Conservation (phyloP, 2,888 invertebrate genomes). For the Erebia ligea region DNA sequence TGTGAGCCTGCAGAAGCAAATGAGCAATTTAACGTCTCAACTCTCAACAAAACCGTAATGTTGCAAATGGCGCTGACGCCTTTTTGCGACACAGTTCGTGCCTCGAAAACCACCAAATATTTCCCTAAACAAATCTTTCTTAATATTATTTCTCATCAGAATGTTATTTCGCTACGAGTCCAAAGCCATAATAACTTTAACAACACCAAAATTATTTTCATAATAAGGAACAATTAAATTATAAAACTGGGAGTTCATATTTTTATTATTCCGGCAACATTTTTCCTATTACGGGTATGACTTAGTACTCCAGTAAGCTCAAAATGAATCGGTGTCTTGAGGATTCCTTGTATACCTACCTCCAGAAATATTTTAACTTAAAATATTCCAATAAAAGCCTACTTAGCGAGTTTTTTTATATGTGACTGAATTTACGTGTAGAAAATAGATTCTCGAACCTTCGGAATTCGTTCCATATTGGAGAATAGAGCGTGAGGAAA, state of each 20-base stretch:
- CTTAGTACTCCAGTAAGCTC: conserved; percentile 54
- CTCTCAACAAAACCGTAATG: conserved; percentile 71
- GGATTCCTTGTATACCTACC: conserved; percentile 52
- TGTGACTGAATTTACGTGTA: conserved; percentile 14
- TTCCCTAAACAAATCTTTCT: conserved; percentile 36
- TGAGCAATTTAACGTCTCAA: conserved; percentile 75
- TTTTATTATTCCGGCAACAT: conserved; percentile 38
- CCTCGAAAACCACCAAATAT: conserved; percentile 54
- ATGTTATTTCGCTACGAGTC: conserved; percentile 30
- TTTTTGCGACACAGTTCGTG: conserved; percentile 58
- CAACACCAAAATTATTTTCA: conserved; percentile 17
- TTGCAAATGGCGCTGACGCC: conserved; percentile 57
- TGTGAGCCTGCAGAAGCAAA: conserved; percentile 46
- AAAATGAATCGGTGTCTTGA: conserved; percentile 64
- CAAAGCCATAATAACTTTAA: conserved; percentile 19
- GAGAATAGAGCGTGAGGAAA: conserved; percentile 68
- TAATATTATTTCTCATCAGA: conserved; percentile 16
- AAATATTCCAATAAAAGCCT: conserved; percentile 26
- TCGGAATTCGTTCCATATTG: conserved; percentile 59
- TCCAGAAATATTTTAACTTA: conserved; percentile 38
- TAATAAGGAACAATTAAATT: conserved; percentile 26
- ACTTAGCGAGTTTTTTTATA: conserved; percentile 8
- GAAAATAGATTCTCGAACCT: conserved; percentile 50
- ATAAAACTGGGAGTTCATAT: conserved; percentile 34
- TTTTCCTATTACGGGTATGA: conserved; percentile 53